Evolutionary conservation across 2,797 vertebrate genomes (phyloP), one percentile per base, ranked within the genome.

Genomic region (Myiothlypis coronata): DNA sequence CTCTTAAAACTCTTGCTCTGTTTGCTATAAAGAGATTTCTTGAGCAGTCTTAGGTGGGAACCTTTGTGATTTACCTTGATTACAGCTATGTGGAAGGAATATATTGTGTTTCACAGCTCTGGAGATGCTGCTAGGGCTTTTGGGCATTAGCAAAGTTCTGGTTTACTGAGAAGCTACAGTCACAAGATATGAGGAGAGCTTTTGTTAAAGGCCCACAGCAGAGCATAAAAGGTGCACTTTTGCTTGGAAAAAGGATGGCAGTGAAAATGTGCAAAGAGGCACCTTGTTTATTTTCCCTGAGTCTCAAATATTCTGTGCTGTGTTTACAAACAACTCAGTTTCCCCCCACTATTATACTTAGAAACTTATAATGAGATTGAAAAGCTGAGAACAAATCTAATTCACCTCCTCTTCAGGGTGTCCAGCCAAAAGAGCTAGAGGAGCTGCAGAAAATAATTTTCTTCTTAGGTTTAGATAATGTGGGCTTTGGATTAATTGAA

Each of bases 11-110:
- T 91, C 35, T 80, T 82, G 67, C 79, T 86, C 24, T 75, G 46
- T 63, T 91, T 83, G 52, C 82, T 92, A 34, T 64, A 80, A 82
- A 90, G 86, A 84, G 71, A 69, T 59, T 91, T 88, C 69, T 94
- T 72, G 79, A 89, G 47, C 22, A 56, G 41, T 59, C 39, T 50
- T 79, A 50, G 20, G 61, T 56, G 52, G 65, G 20, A 87, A 37
- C 81, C n/a, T 27, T 53, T 7, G 6, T 49, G 52, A 83, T 94
- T 96, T 81, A 86, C 90, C 67, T 82, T 92, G 60, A 61, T 77
- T 68, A 44, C 17, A 70, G 44, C 55, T 57, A 16, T 2, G 2
- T 5, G 27, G 39, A 84, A 81, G 84, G 37, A 50, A 32, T 60
- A 53, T 32, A 27, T 30, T 32, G 49, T 49, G 67, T 75, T 89